Evolutionary conservation across 1,140 invertebrate species (phyloP).

Genomic region (Elysia chlorotica): DNA sequence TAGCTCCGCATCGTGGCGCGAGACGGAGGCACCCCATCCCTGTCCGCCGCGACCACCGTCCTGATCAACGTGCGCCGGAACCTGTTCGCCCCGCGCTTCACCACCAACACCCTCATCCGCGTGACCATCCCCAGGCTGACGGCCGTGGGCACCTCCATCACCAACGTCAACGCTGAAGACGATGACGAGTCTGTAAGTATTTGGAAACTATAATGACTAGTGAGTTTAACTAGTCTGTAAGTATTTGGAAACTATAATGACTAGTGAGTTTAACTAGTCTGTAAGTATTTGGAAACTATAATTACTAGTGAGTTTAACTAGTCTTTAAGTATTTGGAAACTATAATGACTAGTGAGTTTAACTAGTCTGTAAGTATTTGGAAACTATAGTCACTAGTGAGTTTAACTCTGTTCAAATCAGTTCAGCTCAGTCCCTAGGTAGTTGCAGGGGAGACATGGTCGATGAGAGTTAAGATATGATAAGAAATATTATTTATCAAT

Average conservation of each 20-base stretch:
- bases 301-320: background rate
- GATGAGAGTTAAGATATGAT: no score
- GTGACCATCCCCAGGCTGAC: slow-evolving; percentile 14
- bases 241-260: background rate
- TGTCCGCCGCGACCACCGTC: slow-evolving; percentile 33
- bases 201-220: background rate
- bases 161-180: slow-evolving; percentile 34
- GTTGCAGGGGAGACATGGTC: no score
- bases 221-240: slow-evolving; percentile 9
- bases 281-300: slow-evolving; percentile 4
- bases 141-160: slow-evolving; percentile 14
- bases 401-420: no score
- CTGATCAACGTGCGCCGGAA: slow-evolving; percentile 42
- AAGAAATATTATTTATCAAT: no score
- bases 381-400: no score
- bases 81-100: slow-evolving; percentile 33
- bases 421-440: no score
- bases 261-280: background rate
- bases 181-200: slow-evolving; percentile 24
- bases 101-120: slow-evolving; percentile 15
- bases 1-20: slow-evolving; percentile 29
- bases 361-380: no score
- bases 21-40: slow-evolving; percentile 32
- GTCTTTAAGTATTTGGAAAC: slow-evolving; percentile 3
- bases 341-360: background rate